Base-by-base conservation (phyloP, 2,797 vertebrate species). In the Onychomys torridus region DNA sequence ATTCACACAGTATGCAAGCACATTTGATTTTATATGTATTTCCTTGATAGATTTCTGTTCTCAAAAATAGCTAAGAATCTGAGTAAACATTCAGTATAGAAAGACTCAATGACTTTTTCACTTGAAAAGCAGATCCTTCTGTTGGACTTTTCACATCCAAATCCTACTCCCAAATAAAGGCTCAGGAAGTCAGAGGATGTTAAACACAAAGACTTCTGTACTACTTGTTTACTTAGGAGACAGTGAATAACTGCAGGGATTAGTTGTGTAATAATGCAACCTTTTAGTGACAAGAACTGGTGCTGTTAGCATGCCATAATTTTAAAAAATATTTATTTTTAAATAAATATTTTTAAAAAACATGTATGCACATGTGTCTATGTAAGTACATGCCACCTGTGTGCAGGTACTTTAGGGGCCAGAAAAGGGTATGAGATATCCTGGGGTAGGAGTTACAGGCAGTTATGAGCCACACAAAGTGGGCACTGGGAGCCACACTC, bases 101-200 rank as follows among this genome's bases (percentile, higher is more conserved):
- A 90, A 94, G 77, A 46, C 32, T 17, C 23, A 10, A 46, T 43
- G 40, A 76, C 27, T 29, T 57, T 71, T 96, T 97, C 46, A 77
- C 83, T 94, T 90, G 32, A 90, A 37, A 69, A 63, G 8, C 32
- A 92, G 9, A 55, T 79, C 37, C 23, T 90, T 75, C 49, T 91
- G 40, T 94, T 27, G 88, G 96, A 79, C 67, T 84, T 27, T 57
- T 96, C 52, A 77, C 1, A 61, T 79, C 21, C 90, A 91, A 96
- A 57, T 5, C 37, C 29, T 11, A 63, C 6, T 37, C 57, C 40
- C 52, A 94, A 55, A 93, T 13, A 82, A 87, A 77, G 46, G 21
- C 14, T 19, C 63, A 17, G 12, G 11, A 65, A 67, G 77, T 83
- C 67, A 81, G 59, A 57, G 29, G 16, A 21, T 77, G 10, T 88